These are phyloP conservation scores for Stichodactyla mertensii DNA, from an alignment of 64 coral and sea anemone species.

Conservation along the genomic window DNA sequence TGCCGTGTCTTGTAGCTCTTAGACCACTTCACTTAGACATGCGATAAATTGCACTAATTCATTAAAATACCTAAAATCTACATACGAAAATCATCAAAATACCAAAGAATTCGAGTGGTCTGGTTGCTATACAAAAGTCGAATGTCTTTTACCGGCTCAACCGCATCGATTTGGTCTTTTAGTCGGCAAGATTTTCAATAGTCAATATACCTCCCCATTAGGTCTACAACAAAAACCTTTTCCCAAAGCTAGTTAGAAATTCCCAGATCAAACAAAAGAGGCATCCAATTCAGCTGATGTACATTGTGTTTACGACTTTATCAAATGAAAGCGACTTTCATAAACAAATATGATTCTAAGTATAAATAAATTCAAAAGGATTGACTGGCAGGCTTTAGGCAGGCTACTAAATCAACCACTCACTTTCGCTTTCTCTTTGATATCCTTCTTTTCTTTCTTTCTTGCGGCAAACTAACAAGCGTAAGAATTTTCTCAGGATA, in stretches of 20 bases:
- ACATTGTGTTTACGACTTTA: background rate
- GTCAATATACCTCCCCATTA: background rate
- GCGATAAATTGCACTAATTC: background rate
- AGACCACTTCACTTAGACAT: background rate
- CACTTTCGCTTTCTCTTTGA: background rate
- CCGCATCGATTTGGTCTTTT: background rate
- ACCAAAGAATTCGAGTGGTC: background rate
- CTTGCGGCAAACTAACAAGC: background rate
- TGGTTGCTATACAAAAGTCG: background rate
- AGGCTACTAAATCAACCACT: background rate
- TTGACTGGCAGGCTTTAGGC: background rate
- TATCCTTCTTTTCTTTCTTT: background rate
- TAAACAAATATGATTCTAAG: background rate
- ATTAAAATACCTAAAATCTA: background rate
- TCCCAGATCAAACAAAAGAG: background rate
- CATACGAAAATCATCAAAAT: constrained; percentile 10
- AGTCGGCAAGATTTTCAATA: background rate
- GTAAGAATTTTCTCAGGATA: background rate
- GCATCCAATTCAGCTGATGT: background rate
- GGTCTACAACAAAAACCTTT: background rate
- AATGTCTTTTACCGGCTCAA: background rate
- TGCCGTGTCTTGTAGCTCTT: background rate
- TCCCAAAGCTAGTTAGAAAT: background rate
- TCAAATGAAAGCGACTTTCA: constrained; percentile 2
- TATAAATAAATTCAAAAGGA: background rate